Base-by-base conservation (phyloP, 2,888 invertebrate species). In the Idaea straminata region DNA sequence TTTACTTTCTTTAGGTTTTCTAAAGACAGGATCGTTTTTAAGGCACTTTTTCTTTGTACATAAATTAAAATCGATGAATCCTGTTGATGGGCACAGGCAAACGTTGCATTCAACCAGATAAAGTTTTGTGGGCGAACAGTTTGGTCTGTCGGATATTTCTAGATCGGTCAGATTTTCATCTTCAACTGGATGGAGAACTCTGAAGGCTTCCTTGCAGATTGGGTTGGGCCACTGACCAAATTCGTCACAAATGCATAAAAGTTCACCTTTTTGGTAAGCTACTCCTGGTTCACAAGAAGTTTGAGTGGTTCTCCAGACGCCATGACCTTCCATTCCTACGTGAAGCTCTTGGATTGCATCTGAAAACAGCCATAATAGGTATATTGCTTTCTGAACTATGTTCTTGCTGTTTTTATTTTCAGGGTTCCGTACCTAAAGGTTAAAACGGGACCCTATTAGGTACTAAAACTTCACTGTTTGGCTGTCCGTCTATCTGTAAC, bases 201-300 rank as follows among this genome's bases (percentile, higher is more conserved):
- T 75, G 69, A 91, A 87, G 6, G 78, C 72, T 66, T 90, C 89
- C 59, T 88, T 79, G 73, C 92, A 92, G 60, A 86, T 78, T 0
- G 89, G 84, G 70, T 83, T 91, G 0, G 92, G 91, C 92, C 92
- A 92, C 47, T 66, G 71, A 3, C 91, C 91, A n/a, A 87, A 81
- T 61, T 86, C 85, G 25, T 71, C 78, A 73, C 92, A 92, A 2
- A 89, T 74, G 67, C 92, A 92, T 16, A 88, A 78, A 0, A 87
- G 68, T 0, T 76, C 75, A 0, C 70, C 76, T 35, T 85, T 80
- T 15, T 71, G 75, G 66, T 91, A 91, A 57, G 83, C 81, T 0
- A 88, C 83, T 3, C 85, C 83, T 25, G 91, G 82, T 47, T 83
- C 75, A 69, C 92, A 92, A 0, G 82, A 72, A 0, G 73, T 71